Evolutionary conservation across 2,113 vertebrate species (phyloP).

Genomic region (Sclerurus mexicanus): DNA sequence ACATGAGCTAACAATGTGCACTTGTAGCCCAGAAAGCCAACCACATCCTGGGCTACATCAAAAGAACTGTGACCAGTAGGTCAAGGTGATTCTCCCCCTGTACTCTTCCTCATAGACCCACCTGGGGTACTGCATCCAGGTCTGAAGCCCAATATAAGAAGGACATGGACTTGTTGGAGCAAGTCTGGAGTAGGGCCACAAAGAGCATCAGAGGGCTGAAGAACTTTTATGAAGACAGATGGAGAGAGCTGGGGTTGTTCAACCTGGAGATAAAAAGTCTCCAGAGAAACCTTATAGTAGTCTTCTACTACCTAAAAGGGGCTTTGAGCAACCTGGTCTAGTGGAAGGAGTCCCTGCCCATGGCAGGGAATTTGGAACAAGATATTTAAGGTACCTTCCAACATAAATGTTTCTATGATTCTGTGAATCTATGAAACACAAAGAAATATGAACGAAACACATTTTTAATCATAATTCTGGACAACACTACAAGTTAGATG

Average conservation of each 20-base stretch:
- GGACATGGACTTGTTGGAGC: background rate
- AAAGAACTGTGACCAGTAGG: background rate
- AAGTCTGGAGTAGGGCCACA: background rate
- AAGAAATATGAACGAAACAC: background rate
- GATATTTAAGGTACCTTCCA: background rate
- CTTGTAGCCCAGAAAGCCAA: background rate
- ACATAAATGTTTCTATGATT: background rate
- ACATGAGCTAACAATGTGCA: no score
- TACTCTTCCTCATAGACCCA: background rate
- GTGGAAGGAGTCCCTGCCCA: background rate
- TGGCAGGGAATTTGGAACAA: background rate
- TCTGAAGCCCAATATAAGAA: background rate
- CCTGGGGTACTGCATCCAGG: accelerated
- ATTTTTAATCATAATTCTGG: background rate
- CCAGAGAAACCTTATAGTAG: background rate
- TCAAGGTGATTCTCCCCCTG: background rate
- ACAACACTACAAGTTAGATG: background rate
- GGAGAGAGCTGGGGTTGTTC: background rate
- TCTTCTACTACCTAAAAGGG: background rate
- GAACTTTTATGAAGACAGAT: no score
- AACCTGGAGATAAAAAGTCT: background rate
- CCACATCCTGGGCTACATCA: no score
- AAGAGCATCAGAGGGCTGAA: background rate
- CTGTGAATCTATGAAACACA: background rate
- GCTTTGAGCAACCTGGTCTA: background rate